Conservation (phyloP, 2,113 vertebrate genomes). For the Sapayoa aenigma region DNA sequence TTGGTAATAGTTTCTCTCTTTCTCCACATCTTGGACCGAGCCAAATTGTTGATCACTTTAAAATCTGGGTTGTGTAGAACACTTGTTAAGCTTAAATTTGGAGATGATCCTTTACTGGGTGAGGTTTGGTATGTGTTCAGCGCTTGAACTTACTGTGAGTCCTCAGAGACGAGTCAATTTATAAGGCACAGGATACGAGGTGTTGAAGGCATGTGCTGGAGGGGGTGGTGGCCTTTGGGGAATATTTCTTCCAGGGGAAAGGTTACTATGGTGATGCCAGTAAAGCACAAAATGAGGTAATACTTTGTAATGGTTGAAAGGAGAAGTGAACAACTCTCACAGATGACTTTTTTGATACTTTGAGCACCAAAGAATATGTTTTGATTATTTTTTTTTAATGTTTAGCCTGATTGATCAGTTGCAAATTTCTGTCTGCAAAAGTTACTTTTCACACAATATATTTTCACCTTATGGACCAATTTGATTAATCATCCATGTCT, state of each 20-base stretch:
- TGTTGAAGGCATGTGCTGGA: conserved; percentile 32
- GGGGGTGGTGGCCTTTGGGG: background rate
- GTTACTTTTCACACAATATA: conserved; percentile 6
- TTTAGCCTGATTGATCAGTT: conserved; percentile 31
- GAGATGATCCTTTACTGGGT: conserved; percentile 14
- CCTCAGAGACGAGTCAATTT: background rate
- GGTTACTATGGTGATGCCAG: conserved; percentile 51
- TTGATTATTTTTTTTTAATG: background rate
- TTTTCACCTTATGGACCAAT: conserved; percentile 52
- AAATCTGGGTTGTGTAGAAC: background rate
- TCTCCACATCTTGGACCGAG: background rate
- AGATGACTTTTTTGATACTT: conserved; percentile 28
- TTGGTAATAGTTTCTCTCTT: conserved; percentile 22
- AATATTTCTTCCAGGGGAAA: conserved; percentile 24
- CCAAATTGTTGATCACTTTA: background rate
- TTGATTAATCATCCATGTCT: conserved; percentile 67
- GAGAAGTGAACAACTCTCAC: background rate
- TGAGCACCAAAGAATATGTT: background rate
- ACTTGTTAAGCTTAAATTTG: conserved; percentile 7
- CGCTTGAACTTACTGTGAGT: background rate
- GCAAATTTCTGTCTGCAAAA: conserved; percentile 34
- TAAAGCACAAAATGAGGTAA: conserved; percentile 57
- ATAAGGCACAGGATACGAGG: background rate
- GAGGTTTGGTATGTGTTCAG: background rate
- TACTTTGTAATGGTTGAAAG: conserved; percentile 1